A percentile compares a stretch with the other conserved stretches of the same genome.
phyloP scores from a whole-genome alignment of 2,113 vertebrate genomes.

The Micronycteris hirsuta region DNA sequence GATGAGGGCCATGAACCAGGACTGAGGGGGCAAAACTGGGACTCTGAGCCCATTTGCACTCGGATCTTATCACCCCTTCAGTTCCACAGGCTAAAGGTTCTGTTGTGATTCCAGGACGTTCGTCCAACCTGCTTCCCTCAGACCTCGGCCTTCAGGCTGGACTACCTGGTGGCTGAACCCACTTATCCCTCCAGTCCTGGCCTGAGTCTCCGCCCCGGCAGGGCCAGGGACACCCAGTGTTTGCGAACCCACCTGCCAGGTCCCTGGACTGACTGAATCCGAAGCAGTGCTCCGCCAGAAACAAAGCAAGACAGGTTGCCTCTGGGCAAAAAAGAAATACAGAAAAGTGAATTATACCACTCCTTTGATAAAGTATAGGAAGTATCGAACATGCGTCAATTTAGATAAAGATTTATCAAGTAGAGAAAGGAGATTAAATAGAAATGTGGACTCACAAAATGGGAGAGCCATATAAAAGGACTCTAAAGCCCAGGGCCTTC shows the following conservation, averaged over 20 bases:
- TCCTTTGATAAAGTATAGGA: background rate
- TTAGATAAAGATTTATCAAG: background rate
- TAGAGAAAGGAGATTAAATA: background rate
- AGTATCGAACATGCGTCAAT: background rate
- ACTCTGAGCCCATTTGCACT: no score
- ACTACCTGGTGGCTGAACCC: accelerated
- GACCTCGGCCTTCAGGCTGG: no score
- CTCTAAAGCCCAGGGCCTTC: background rate
- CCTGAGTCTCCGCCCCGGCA: background rate
- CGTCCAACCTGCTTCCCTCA: no score
- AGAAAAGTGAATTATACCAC: background rate
- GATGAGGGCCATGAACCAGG: background rate
- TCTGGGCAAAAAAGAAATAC: background rate
- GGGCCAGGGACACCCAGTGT: background rate
- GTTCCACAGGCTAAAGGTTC: background rate
- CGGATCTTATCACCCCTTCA: accelerated
- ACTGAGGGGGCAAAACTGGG: background rate
- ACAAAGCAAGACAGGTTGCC: background rate
- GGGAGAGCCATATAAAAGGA: no score
- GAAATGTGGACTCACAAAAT: background rate
- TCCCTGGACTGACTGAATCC: background rate
- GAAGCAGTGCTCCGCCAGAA: background rate
- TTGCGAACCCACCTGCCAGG: background rate
- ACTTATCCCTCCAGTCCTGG: background rate
- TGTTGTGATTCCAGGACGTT: no score